Evolutionary conservation across 2,888 invertebrate species (phyloP), one percentile per base, ranked within the genome.

Genomic region (Cephus nigrinus): DNA sequence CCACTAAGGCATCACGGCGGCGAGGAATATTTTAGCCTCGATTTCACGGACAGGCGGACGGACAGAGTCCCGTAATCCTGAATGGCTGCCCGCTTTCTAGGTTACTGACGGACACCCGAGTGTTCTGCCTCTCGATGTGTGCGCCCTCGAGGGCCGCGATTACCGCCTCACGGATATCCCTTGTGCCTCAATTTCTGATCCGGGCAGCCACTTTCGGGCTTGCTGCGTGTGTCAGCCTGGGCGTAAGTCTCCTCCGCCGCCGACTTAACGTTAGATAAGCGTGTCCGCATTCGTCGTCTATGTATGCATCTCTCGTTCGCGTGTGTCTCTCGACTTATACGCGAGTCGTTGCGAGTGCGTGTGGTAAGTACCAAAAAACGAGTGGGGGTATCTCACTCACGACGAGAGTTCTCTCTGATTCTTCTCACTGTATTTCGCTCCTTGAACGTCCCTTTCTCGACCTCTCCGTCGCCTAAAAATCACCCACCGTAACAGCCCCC

Each of bases 1-100:
- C 32, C 33, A 15, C 71, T 31, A 71, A 31, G 76, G 79, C 78
- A 81, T 74, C 79, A 75, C 79, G 12, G 77, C 74, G 76, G 76
- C 74, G 78, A 79, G 36, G 75, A 76, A 81, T 80, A 75, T 81
- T 78, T 76, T 76, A 80, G 80, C 77, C 77, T 79, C 78, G 77
- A 74, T 79, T 77, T 80, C 77, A 79, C 74, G 75, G 35, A 69
- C 69, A 76, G 82, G 78, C 82, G 83, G 85, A 85, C 84, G 76
- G 76, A 76, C 76, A 81, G 83, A 85, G 82, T 86, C 86, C 86
- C 86, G 86, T 86, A 86, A 86, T 86, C 85, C 87, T 87, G 89
- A 88, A 89, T 89, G 89, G 89, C 89, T 86, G 89, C 89, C 87
- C 83, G 87, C 88, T 89, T 89, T 89, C 88, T 89, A 89, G 89